phyloP scores from a whole-genome alignment of 2,888 invertebrate genomes.

The Incurvaria masculella region DNA sequence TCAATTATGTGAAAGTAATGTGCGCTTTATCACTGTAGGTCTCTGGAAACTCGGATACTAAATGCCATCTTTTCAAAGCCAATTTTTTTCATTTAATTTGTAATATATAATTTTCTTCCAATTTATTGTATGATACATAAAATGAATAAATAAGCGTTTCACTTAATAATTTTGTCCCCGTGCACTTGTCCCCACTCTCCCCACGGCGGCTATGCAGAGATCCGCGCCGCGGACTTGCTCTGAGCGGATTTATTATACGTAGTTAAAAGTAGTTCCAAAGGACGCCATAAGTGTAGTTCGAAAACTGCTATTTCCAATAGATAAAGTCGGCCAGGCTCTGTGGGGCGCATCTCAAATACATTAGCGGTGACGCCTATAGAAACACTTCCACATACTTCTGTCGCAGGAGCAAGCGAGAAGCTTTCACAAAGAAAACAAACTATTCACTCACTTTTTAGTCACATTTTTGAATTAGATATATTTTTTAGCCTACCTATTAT shows the following conservation, averaged over 20 bases:
- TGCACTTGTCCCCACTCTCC: conserved; percentile 19
- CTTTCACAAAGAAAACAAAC: no score
- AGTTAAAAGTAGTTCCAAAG: conserved; percentile 50
- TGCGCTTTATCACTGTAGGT: no score
- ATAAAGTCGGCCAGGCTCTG: conserved; percentile 35
- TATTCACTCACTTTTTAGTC: no score
- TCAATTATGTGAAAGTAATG: no score
- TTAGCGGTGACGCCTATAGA: conserved; percentile 24
- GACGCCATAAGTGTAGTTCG: conserved; percentile 38
- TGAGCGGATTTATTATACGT: conserved; percentile 46
- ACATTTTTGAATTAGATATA: no score
- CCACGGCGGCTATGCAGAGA: conserved; percentile 33
- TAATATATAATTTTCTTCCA: neutral
- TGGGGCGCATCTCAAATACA: conserved; percentile 54
- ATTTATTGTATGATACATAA: neutral
- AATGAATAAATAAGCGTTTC: neutral
- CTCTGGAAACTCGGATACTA: no score
- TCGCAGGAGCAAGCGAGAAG: no score
- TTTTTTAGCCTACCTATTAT: no score
- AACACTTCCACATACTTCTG: no score
- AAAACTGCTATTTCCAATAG: conserved; percentile 52
- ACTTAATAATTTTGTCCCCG: neutral
- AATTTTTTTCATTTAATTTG: neutral
- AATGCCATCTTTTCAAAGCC: no score
- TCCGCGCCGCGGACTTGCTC: conserved; percentile 31